Conservation (phyloP, 2,888 invertebrate genomes). For the Andrena dorsata region DNA sequence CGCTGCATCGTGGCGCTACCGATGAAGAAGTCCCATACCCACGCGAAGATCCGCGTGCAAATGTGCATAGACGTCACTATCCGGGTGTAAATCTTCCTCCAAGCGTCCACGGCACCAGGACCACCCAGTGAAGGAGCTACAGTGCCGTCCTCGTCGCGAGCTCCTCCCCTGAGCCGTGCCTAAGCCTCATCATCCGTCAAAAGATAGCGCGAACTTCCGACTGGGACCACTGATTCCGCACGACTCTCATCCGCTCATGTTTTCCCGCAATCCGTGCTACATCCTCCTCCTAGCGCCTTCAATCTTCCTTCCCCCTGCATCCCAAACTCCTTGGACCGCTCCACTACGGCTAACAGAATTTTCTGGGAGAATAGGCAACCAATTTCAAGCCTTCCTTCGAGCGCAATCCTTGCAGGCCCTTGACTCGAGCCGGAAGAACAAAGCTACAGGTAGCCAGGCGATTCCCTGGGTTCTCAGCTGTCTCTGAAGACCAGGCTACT, state of each 20-base stretch:
- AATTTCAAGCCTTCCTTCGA: not conserved
- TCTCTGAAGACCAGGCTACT: not conserved
- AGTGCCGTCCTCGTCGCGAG: not conserved
- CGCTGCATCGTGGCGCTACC: conserved; percentile 79
- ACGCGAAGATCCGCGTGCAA: conserved; percentile 79
- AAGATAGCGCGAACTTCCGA: not conserved
- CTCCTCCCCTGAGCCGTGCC: not conserved
- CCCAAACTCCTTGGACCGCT: not conserved
- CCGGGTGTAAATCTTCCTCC: conserved; percentile 33
- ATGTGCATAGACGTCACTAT: conserved; percentile 80
- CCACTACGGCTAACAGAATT: conserved; percentile 11
- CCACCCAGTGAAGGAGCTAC: not conserved
- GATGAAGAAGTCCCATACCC: conserved; percentile 80
- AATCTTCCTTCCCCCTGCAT: not conserved
- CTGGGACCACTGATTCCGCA: not conserved
- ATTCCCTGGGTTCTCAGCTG: not conserved
- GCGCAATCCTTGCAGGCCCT: not conserved
- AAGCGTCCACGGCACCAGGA: conserved; percentile 3
- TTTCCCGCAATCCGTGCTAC: conserved; percentile 11
- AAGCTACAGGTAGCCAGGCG: not conserved
- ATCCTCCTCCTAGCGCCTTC: not conserved
- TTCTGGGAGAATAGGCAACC: not conserved
- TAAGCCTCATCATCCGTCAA: conserved; percentile 3
- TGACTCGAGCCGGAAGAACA: not conserved
- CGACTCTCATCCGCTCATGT: not conserved